These are phyloP conservation scores for Caradrina clavipalpis DNA, from an alignment of 2,888 invertebrate genomes.

Conservation along the genomic window DNA sequence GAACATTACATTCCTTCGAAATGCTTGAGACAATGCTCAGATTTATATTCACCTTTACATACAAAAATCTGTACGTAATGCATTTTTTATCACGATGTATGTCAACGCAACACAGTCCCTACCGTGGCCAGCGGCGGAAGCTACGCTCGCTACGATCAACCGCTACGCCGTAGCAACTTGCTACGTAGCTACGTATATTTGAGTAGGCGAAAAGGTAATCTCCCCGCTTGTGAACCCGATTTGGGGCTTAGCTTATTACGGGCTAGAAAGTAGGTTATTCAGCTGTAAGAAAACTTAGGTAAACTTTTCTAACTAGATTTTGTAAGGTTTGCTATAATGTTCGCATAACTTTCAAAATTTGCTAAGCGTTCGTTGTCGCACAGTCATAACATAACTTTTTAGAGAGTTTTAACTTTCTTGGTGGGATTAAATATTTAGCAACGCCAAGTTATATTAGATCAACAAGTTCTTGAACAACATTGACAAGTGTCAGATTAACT, in stretches of 20 bases:
- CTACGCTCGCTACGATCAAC: slow-evolving; percentile 31
- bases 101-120: slow-evolving; percentile 11
- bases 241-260: slow-evolving; percentile 28
- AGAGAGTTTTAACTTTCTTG: neutral
- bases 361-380: slow-evolving; percentile 15
- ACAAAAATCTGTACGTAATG: slow-evolving; percentile 6
- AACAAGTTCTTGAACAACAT: slow-evolving; percentile 2
- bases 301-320: slow-evolving; percentile 7
- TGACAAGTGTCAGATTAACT: neutral
- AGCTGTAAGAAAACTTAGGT: neutral
- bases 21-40: too few species aligned
- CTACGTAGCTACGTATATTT: slow-evolving; percentile 36
- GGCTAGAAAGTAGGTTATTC: slow-evolving; percentile 22
- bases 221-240: slow-evolving; percentile 12
- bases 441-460: slow-evolving; percentile 5
- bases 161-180: slow-evolving; percentile 32
- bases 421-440: neutral
- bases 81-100: slow-evolving; percentile 27
- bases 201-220: slow-evolving; percentile 14
- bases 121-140: slow-evolving; percentile 6
- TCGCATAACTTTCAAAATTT: slow-evolving; percentile 18
- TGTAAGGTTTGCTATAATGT: slow-evolving; percentile 11
- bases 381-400: slow-evolving; percentile 18
- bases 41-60: neutral
- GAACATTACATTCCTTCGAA: too few species aligned